Base-by-base conservation (phyloP, 2,797 vertebrate genomes). In the Choloepus didactylus region DNA sequence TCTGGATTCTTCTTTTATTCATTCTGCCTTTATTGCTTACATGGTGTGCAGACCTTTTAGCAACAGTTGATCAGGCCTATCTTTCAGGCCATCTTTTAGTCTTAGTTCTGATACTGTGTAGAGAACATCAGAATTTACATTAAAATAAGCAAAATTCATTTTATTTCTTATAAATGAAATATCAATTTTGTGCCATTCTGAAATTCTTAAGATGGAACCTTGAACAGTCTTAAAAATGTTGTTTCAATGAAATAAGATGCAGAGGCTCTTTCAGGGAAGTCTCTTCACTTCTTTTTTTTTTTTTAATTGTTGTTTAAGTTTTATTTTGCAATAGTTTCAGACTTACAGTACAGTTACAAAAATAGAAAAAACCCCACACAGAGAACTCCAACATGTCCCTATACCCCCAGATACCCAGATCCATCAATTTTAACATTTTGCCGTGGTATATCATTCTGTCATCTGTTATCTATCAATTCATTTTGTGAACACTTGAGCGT, bases 181-280 rank as follows among this genome's bases (percentile, higher is more conserved):
- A n/a, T 86, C 46, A 84, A 4, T 69, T 89, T 87, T 73, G 62
- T 75, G 64, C 2, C 84, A 94, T 93, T 69, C 25, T 67, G 25
- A 70, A 69, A 38, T 76, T 88, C 75, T 95, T 85, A 93, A 94
- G 91, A 70, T 87, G 12, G 6, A 62, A 69, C 83, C 31, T 81
- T 89, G 41, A 93, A 80, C 51, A 75, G 87, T 95, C 25, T 97
- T 15, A n/a, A 67, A 96, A 84, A n/a, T 60, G 69, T 31, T 73
- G 5, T 76, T 97, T 92, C 44, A 44, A 0, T 94, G 95, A 88
- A 87, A n/a, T 77, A 62, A 91, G 77, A 90, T 69, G 14, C 4
- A 59, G 38, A 89, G 38, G 16, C 29, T 51, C 21, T 88, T 88
- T 15, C 49, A 44, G 41, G 41, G 41, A 44, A 44, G 41, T 44